Base-by-base conservation (phyloP, 2,888 invertebrate genomes). In the Oligia strigilis region DNA sequence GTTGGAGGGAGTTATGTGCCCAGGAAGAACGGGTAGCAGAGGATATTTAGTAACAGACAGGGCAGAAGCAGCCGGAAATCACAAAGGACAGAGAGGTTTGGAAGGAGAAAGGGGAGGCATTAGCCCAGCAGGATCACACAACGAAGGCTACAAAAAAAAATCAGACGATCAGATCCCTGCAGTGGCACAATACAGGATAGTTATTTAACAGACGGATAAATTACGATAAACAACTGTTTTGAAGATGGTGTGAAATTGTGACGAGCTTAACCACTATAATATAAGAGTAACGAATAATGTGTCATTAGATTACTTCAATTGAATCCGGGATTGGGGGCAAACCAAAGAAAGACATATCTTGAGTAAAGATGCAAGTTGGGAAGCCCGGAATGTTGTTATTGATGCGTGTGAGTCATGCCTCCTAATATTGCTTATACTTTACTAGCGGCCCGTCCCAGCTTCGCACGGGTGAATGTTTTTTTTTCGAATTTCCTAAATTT, bases 351-450 rank as follows among this genome's bases (percentile, higher is more conserved):
- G 23, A 23, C 58, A 58, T 58, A 23, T 40, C 5, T 60, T 60
- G 36, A 60, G 3, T 40, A 17, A 17, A 60, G 5, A 76, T 19
- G 58, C 29, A 69, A 8, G 36, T 9, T 11, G 14, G 49, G 52
- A 67, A 83, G 36, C 23, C 6, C 46, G 11, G 55, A 79, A 29
- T 73, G 17, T 36, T 73, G 23, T 65, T 65, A 19, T 58, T 77
- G n/a, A 36, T 36, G 43, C 9, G 5, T 19, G 19, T 49, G 46
- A 58, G 29, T 71, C 40, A 71, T 71, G 29, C 29, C 29, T 29
- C 29, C 29, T 52, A 70, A 70, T 65, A 58, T 82, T 70, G 66
- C 77, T 83, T 58, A 29, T 17, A 84, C 17, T 73, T 40, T 43
- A 40, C 40, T 40, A 40, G 40, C 40, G 40, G 40, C 40, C 40